Percentiles rank a stretch among this genome's conserved stretches.
phyloP scores from a whole-genome alignment of 2,797 vertebrate genomes.

The Oreochromis mossambicus region DNA sequence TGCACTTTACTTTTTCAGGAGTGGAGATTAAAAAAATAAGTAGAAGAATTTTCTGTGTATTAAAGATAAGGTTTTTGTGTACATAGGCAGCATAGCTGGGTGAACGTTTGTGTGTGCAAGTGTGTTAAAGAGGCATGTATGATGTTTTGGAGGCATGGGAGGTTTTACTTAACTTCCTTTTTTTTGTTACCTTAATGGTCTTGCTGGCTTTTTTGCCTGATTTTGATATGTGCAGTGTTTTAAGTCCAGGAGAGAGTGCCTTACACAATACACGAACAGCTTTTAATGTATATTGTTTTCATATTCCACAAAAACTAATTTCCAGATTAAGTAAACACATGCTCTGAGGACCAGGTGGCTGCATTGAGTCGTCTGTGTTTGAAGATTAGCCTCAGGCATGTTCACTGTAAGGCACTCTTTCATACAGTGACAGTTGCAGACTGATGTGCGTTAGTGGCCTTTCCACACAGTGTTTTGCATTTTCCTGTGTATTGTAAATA shows the following conservation, averaged over 20 bases:
- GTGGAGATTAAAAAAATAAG: constrained; percentile 2
- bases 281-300: constrained; percentile 7
- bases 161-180: constrained; percentile 9
- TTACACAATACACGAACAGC: constrained; percentile 26
- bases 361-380: constrained; percentile 35
- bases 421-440: constrained; percentile 22
- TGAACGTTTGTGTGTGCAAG: neutral
- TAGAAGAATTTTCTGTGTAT: neutral
- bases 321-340: neutral
- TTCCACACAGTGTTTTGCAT: constrained; percentile 18
- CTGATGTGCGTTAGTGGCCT: constrained; percentile 6
- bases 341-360: neutral
- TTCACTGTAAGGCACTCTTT: constrained; percentile 21
- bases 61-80: constrained; percentile 9
- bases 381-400: constrained; percentile 18
- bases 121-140: constrained; percentile 9
- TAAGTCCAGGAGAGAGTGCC: constrained; percentile 53
- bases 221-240: constrained; percentile 10
- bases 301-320: constrained; percentile 3
- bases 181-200: constrained; percentile 6
- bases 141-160: neutral
- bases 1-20: constrained; percentile 73
- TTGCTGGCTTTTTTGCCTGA: constrained; percentile 31
- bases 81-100: neutral
- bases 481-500: constrained; percentile 45